Evolutionary conservation across 2,113 vertebrate species (phyloP), one percentile per base, ranked within the genome.

Genomic region (Scopus umbretta): DNA sequence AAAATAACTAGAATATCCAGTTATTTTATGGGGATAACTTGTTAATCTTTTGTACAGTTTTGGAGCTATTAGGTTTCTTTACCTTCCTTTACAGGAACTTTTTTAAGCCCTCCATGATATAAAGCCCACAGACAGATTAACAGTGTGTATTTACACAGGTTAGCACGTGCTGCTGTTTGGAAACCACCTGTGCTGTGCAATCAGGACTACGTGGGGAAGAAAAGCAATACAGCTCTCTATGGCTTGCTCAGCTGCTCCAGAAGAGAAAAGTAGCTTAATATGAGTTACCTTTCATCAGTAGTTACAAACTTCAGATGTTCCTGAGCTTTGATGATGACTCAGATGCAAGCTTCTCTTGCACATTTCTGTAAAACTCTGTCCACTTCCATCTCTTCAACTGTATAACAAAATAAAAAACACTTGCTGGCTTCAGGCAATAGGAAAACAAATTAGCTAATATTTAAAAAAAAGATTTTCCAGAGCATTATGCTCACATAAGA

Each of bases 161-260:
- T 59, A 59, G 11, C 30, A 59, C 0, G 0, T 0, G 0, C 0
- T 0, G 11, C 22, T 23, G 8, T 53, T n/a, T 61, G 55, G 55
- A 70, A 70, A 34, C 1, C 16, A 43, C 45, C 36, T 66, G 17
- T 2, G 3, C 11, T 34, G 17, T 40, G 34, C 0, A 7, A 14
- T 30, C 15, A 40, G 7, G 20, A 16, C 4, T 34, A 27, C 0
- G 1, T 16, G n/a, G n/a, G 22, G 25, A 67, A 7, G 6, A 80
- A 61, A 72, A 86, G 4, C 32, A 56, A 22, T 13, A 34, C 19
- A 63, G 13, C 10, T 29, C 10, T 23, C 30, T 45, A 20, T 72
- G 49, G 16, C 40, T 55, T 40, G 18, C 30, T 67, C 25, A 67
- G 62, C 30, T n/a, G 30, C n/a, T 80, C 29, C 12, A 63, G 21